A percentile compares a stretch with the other conserved stretches of the same genome.
These are phyloP conservation scores for Himalopsyche phryganea DNA, from an alignment of 1,140 invertebrate genomes.

Conservation along the genomic window DNA sequence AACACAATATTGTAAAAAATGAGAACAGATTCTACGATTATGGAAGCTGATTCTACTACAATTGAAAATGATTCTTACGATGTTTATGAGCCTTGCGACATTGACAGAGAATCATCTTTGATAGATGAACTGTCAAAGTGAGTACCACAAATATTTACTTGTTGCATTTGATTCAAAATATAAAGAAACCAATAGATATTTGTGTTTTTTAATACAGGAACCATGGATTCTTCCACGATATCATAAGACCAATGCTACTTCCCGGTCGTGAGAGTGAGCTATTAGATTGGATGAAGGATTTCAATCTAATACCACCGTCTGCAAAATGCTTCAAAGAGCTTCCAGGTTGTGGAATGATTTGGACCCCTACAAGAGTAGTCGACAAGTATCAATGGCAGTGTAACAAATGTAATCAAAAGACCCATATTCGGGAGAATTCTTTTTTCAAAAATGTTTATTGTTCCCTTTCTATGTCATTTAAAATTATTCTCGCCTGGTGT, in stretches of 20 bases:
- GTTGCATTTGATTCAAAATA: conserved; percentile 1
- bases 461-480: conserved; percentile 22
- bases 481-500: conserved; percentile 31
- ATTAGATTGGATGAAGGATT: conserved; percentile 31
- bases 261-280: conserved; percentile 19
- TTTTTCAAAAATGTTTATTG: conserved; percentile 32
- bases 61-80: conserved; percentile 27
- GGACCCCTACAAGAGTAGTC: conserved; percentile 23
- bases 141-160: neutral
- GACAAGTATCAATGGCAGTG: conserved; percentile 34
- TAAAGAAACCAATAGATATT: no score
- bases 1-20: conserved; percentile 4
- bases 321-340: conserved; percentile 20
- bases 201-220: conserved; percentile 12
- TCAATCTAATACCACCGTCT: conserved; percentile 13
- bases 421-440: conserved; percentile 29
- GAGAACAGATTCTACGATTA: conserved; percentile 16
- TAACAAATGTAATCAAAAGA: conserved; percentile 25
- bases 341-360: conserved; percentile 16
- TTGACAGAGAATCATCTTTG: conserved; percentile 12
- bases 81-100: conserved; percentile 8
- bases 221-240: conserved; percentile 18
- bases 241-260: conserved; percentile 14
- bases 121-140: conserved; percentile 21
- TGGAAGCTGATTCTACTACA: conserved; percentile 33